Evolutionary conservation across 2,113 vertebrate species (phyloP), one percentile per base, ranked within the genome.

Genomic region (Entelurus aequoreus): DNA sequence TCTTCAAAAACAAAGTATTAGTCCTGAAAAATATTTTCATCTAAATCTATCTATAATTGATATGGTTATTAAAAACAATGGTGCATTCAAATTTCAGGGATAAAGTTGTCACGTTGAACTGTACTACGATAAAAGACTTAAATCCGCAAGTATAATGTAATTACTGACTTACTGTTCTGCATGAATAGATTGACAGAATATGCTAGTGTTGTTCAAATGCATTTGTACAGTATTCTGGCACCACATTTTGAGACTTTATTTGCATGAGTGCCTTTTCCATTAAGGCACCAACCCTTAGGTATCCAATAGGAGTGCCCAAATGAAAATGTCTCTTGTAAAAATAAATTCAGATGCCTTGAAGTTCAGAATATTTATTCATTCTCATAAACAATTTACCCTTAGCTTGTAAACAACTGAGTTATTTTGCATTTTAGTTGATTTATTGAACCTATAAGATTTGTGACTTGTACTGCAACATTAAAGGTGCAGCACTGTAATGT

Each of bases 211-310:
- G 56, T 66, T 48, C 48, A 55, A 69, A 65, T 63, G 69, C n/a
- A 76, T 28, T 12, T 65, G 36, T 52, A 60, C 60, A 28, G 28
- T 28, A 28, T 66, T 66, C 64, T 63, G 52, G 10, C 57, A 51
- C 64, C n/a, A 38, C 59, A 64, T 68, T 58, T 83, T 57, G 75
- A 76, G 63, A 71, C 74, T 75, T 63, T 72, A 52, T 77, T 82
- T 85, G 77, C 78, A 76, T 54, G 72, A 82, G 47, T 82, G 81
- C 64, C 42, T 85, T 87, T 86, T 75, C 68, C 78, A 86, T 86
- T 84, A 83, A 80, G 60, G 65, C 73, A 70, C 65, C 62, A 71
- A 75, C 74, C 79, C 28, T 28, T 28, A 28, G 28, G 28, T 3
- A 28, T 28, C 28, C 57, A 76, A 76, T 48, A 53, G 68, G 69